Conservation (phyloP, 2,797 vertebrate species). For the Ataeniobius toweri region DNA sequence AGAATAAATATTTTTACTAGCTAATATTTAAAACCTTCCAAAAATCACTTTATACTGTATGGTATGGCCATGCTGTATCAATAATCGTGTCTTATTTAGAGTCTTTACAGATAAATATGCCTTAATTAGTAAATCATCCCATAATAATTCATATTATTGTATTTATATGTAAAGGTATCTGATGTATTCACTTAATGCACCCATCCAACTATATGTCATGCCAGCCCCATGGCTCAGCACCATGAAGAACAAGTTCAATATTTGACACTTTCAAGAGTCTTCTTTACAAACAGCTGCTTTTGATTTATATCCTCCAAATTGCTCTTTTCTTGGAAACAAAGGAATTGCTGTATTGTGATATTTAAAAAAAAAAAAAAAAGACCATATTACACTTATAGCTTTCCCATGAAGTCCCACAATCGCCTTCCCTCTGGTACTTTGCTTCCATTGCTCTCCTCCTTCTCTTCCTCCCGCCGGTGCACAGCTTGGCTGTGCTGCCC, state of each 20-base stretch:
- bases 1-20: neutral
- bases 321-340: slow-evolving; percentile 77
- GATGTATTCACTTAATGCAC: slow-evolving; percentile 53
- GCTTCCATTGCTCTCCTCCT: slow-evolving; percentile 41
- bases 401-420: slow-evolving; percentile 65
- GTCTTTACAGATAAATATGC: slow-evolving; percentile 29
- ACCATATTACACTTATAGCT: slow-evolving; percentile 61
- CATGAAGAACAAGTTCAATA: slow-evolving; percentile 43
- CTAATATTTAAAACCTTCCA: neutral
- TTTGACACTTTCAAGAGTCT: slow-evolving; percentile 69
- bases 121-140: slow-evolving; percentile 31
- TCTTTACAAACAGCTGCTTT: slow-evolving; percentile 80
- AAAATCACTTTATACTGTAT: neutral
- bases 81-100: slow-evolving; percentile 26
- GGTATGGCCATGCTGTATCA: slow-evolving; percentile 3
- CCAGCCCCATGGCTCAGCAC: slow-evolving; percentile 54
- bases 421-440: slow-evolving; percentile 56
- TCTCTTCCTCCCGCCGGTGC: slow-evolving; percentile 57
- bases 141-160: slow-evolving; percentile 21
- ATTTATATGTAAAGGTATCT: neutral
- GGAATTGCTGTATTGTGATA: slow-evolving; percentile 69
- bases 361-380: neutral
- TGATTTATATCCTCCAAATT: slow-evolving; percentile 68
- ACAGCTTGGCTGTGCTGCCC: slow-evolving; percentile 52
- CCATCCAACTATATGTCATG: slow-evolving; percentile 60